Evolutionary conservation across 2,797 vertebrate genomes (phyloP).

Genomic region (Carapus acus): DNA sequence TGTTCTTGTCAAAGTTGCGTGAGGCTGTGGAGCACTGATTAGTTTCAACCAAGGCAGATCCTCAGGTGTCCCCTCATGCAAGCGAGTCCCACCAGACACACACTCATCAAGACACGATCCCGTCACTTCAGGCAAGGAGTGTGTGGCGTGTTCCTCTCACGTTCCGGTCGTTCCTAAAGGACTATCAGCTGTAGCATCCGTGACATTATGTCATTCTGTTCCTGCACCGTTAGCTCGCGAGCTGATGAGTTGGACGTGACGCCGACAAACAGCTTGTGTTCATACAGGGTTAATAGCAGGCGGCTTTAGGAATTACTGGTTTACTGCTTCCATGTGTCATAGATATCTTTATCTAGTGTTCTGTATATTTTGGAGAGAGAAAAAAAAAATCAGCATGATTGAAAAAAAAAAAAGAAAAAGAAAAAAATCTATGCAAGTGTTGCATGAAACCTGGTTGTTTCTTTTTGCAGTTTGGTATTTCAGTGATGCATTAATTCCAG

Average conservation of each 20-base stretch:
- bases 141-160: slow-evolving; percentile 7
- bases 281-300: slow-evolving; percentile 23
- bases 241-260: slow-evolving; percentile 36
- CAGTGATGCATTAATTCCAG: slow-evolving; percentile 69
- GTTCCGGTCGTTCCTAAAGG: slow-evolving; percentile 34
- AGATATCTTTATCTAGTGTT: slow-evolving; percentile 73
- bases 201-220: slow-evolving; percentile 47
- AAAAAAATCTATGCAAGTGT: slow-evolving; percentile 80
- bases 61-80: slow-evolving; percentile 54
- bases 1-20: neutral
- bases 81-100: slow-evolving; percentile 24
- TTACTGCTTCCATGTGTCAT: slow-evolving; percentile 67
- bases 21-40: slow-evolving; percentile 43
- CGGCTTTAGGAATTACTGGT: slow-evolving; percentile 39
- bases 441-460: slow-evolving; percentile 79
- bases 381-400: slow-evolving; percentile 71
- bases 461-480: slow-evolving; percentile 73
- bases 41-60: slow-evolving; percentile 43
- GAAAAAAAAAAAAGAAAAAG: slow-evolving; percentile 56
- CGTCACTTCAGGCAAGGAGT: slow-evolving; percentile 20
- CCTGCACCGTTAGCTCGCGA: slow-evolving; percentile 38
- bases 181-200: slow-evolving; percentile 60
- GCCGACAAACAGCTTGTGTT: slow-evolving; percentile 23
- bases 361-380: slow-evolving; percentile 68
- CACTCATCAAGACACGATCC: slow-evolving; percentile 31